phyloP scores from a whole-genome alignment of 2,113 vertebrate species.

The Limnothrissa miodon region DNA sequence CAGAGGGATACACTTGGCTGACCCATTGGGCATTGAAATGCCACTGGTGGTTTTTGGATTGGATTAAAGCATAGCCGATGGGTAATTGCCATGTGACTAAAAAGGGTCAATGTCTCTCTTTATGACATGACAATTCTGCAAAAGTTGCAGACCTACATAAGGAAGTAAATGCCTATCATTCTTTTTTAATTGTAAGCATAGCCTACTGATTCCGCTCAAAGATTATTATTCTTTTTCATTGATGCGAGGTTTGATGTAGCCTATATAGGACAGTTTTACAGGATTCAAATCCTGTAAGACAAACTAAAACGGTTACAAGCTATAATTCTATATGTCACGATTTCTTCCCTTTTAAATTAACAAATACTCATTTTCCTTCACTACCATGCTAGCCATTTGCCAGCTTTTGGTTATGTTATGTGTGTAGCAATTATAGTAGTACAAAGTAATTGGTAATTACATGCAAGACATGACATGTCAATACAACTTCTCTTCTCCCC shows the following conservation, averaged over 20 bases:
- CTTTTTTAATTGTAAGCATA: no score
- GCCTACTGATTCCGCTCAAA: no score
- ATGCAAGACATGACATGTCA: not conserved
- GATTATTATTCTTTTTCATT: not conserved
- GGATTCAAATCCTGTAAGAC: not conserved
- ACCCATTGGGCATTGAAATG: not conserved
- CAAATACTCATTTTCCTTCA: not conserved
- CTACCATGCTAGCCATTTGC: not conserved
- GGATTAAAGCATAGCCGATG: not conserved
- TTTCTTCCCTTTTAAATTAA: not conserved
- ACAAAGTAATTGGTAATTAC: not conserved
- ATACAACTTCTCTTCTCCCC: not conserved
- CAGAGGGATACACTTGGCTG: no score
- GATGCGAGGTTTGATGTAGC: not conserved
- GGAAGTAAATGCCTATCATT: no score
- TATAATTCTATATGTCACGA: not conserved
- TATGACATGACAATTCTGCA: constrained; percentile 10
- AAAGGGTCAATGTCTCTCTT: constrained; percentile 33
- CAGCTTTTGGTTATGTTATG: not conserved
- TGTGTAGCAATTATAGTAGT: not conserved
- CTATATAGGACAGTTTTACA: not conserved
- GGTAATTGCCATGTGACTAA: not conserved
- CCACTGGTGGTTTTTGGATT: not conserved
- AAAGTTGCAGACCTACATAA: no score
- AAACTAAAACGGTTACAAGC: not conserved